Evolutionary conservation across 2,797 vertebrate species (phyloP).

Genomic region (Nannoperca obscura): DNA sequence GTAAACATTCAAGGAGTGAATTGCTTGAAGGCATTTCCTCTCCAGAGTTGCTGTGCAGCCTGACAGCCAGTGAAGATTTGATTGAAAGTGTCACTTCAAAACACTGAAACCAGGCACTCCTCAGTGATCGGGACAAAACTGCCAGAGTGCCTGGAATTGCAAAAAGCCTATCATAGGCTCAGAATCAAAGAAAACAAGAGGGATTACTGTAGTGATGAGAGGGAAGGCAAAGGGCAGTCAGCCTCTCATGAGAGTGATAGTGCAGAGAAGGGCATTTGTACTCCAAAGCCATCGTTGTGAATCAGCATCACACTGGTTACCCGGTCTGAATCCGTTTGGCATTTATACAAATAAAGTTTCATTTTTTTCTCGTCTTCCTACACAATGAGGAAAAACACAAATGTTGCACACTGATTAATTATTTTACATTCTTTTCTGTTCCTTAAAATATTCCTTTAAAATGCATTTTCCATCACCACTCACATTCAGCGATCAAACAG

Average conservation of each 20-base stretch:
- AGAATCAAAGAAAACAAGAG: slow-evolving; percentile 45
- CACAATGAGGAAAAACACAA: slow-evolving; percentile 23
- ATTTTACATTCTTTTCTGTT: slow-evolving; percentile 11
- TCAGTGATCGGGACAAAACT: slow-evolving; percentile 26
- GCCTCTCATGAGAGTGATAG: slow-evolving; percentile 71
- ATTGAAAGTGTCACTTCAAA: slow-evolving; percentile 32
- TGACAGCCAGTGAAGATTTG: slow-evolving; percentile 13
- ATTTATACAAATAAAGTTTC: slow-evolving; percentile 55
- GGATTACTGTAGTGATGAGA: slow-evolving; percentile 47
- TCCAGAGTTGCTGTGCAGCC: slow-evolving; percentile 15
- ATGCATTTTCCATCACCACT: background rate
- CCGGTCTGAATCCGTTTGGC: slow-evolving; percentile 61
- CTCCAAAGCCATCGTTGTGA: slow-evolving; percentile 65
- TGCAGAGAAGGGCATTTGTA: slow-evolving; percentile 83
- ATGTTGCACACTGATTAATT: slow-evolving; percentile 11
- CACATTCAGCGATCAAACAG: slow-evolving; percentile 10
- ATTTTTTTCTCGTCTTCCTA: slow-evolving; percentile 35
- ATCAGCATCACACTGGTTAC: slow-evolving; percentile 54
- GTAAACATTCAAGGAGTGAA: slow-evolving; percentile 70
- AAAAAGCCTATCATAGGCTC: slow-evolving; percentile 33
- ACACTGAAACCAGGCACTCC: slow-evolving; percentile 38
- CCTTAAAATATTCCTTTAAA: slow-evolving; percentile 16
- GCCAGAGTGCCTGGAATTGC: slow-evolving; percentile 13
- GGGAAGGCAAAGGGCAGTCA: slow-evolving; percentile 45
- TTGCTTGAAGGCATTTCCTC: slow-evolving; percentile 57